Evolutionary conservation across 1,140 invertebrate genomes (phyloP).

Genomic region (Diorhabda elongata): DNA sequence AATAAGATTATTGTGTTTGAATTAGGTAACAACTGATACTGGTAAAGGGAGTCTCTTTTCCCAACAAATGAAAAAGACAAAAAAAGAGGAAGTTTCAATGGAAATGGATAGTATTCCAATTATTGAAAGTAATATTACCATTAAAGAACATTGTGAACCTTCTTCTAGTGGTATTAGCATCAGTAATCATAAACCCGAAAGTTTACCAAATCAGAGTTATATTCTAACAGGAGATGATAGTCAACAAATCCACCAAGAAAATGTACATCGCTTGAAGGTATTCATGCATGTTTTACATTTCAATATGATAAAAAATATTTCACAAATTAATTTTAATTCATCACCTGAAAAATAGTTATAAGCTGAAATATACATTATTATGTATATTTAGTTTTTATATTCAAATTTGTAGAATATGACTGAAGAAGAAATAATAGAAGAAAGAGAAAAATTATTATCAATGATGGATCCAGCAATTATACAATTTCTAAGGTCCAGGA

Average conservation of each 20-base stretch:
- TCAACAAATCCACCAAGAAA: constrained; percentile 69
- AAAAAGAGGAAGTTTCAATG: constrained; percentile 23
- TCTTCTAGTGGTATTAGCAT: neutral
- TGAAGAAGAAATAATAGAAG: constrained; percentile 69
- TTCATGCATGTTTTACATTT: neutral
- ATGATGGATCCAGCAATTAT: constrained; percentile 64
- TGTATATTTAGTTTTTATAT: neutral
- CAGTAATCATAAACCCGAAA: neutral
- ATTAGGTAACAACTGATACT: constrained; percentile 1
- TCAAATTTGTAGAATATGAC: constrained; percentile 54
- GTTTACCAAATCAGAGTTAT: constrained; percentile 47
- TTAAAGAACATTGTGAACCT: constrained; percentile 5
- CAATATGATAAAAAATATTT: neutral
- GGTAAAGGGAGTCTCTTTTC: constrained; percentile 47
- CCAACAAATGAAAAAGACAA: constrained; percentile 41
- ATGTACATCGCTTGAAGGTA: constrained; percentile 59
- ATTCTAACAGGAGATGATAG: constrained; percentile 55
- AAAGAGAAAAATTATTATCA: constrained; percentile 63
- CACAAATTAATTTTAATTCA: neutral
- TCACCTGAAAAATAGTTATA: neutral
- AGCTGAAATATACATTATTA: neutral
- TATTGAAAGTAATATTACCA: constrained; percentile 9
- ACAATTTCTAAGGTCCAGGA: constrained; percentile 60
- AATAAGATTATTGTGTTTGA: neutral
- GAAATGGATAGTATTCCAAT: constrained; percentile 19